Evolutionary conservation across 2,113 vertebrate species (phyloP), one percentile per base, ranked within the genome.

Genomic region (Plecturocebus donacophilus): DNA sequence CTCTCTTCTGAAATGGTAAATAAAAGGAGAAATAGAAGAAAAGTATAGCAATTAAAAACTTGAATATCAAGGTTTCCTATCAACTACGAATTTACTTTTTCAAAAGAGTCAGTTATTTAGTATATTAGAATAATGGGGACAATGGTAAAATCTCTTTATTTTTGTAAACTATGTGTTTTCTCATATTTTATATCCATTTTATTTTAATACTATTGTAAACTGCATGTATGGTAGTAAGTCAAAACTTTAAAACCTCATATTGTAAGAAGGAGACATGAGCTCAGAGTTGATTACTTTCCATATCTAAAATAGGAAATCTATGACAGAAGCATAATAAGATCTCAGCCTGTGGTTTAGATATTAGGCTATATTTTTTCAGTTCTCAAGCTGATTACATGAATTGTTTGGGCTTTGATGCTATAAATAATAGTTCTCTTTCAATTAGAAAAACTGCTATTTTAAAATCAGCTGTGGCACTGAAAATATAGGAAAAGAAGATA

Each of bases 21-120:
- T 89, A 56, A 81, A 86, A 70, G 9, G 10, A 8, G 23, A 86
- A 73, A 56, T 35, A 32, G 32, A 68, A 92, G n/a, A 85, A 92
- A 79, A 96, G 32, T 47, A 61, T n/a, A 87, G 27, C 20, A 93
- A 96, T 94, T 61, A 54, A 56, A 95, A 96, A 8, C 52, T 85
- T 75, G 4, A 95, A 94, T 47, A 6, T 79, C 52, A 76, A 61
- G 13, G 9, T 23, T 87, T 10, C 20, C 35, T 89, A 35, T 71
- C 35, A 27, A 20, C 79, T 58, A 61, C 30, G 7, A 84, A 49
- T 93, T 92, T 87, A 49, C 30, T 73, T 79, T 56, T 80, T 75
- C 20, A 84, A 73, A 90, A 58, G n/a, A 89, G 17, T 64, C 91
- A 38, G 40, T 94, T 79, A 68, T 85, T 86, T 94, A 68, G 45